phyloP scores from a whole-genome alignment of 2,797 vertebrate genomes.

The Galagoides demidoff region DNA sequence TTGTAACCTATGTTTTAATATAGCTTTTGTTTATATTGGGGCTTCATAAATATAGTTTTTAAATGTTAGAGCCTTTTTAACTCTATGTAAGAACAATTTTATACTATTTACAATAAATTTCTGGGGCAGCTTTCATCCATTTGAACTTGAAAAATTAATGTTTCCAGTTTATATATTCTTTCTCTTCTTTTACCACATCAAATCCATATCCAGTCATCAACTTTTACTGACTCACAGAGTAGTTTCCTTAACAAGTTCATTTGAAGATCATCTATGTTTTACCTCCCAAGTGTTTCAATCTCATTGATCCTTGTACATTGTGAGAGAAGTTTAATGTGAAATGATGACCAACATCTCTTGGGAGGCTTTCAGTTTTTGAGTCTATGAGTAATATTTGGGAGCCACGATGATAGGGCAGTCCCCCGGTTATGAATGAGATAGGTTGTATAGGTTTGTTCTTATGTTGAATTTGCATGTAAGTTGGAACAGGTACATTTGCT shows the following conservation, averaged over 20 bases:
- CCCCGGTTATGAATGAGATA: no score
- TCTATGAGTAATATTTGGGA: not conserved
- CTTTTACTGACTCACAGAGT: slow-evolving; percentile 65
- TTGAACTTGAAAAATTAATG: slow-evolving; percentile 53
- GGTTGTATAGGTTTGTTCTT: no score
- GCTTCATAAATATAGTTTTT: not conserved
- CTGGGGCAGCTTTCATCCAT: not conserved
- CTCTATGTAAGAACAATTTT: not conserved
- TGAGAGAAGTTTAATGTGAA: slow-evolving; percentile 51
- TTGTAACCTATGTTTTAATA: slow-evolving; percentile 34
- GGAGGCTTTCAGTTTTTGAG: not conserved
- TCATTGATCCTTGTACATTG: slow-evolving; percentile 28
- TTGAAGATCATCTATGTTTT: not conserved
- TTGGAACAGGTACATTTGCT: no score
- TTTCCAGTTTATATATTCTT: not conserved
- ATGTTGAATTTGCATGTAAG: no score
- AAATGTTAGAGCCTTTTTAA: not conserved
- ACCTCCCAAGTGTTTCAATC: slow-evolving; percentile 52
- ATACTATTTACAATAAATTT: not conserved
- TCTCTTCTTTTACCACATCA: slow-evolving; percentile 10
- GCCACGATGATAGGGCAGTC: no score
- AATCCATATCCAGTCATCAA: not conserved
- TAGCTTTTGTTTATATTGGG: not conserved
- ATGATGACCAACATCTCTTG: not conserved
- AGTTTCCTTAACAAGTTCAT: slow-evolving; percentile 65